A percentile compares a stretch with the other conserved stretches of the same genome.
Conservation (phyloP, 2,888 invertebrate species). For the Nasonovia ribisnigri region DNA sequence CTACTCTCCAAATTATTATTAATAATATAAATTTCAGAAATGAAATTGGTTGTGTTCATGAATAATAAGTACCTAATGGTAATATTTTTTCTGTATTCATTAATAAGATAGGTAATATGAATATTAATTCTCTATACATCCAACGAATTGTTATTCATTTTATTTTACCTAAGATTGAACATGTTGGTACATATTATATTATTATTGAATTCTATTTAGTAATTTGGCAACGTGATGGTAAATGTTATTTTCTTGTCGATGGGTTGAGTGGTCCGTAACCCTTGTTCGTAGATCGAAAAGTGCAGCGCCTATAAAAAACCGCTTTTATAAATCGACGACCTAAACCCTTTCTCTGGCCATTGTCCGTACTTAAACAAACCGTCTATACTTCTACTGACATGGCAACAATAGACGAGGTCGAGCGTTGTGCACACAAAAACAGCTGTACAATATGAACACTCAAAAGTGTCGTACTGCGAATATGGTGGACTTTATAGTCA, state of each 20-base stretch:
- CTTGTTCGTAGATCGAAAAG: slow-evolving; percentile 49
- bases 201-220: background rate
- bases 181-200: background rate
- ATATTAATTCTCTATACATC: background rate
- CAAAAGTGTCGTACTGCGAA: slow-evolving; percentile 61
- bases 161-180: background rate
- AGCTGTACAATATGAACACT: slow-evolving; percentile 65
- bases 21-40: background rate
- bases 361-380: slow-evolving; percentile 64
- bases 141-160: background rate
- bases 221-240: background rate
- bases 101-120: background rate
- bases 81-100: background rate
- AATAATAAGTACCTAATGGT: background rate
- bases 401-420: slow-evolving; percentile 64
- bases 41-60: background rate
- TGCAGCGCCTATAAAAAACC: slow-evolving; percentile 46
- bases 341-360: slow-evolving; percentile 62
- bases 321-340: slow-evolving; percentile 51
- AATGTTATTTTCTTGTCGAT: slow-evolving; percentile 44
- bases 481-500: slow-evolving; percentile 54
- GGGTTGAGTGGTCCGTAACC: slow-evolving; percentile 51
- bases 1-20: background rate
- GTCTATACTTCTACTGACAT: slow-evolving; percentile 63
- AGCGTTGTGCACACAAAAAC: slow-evolving; percentile 65